Base-by-base conservation (phyloP, 2,888 invertebrate species). In the Hedya salicella region DNA sequence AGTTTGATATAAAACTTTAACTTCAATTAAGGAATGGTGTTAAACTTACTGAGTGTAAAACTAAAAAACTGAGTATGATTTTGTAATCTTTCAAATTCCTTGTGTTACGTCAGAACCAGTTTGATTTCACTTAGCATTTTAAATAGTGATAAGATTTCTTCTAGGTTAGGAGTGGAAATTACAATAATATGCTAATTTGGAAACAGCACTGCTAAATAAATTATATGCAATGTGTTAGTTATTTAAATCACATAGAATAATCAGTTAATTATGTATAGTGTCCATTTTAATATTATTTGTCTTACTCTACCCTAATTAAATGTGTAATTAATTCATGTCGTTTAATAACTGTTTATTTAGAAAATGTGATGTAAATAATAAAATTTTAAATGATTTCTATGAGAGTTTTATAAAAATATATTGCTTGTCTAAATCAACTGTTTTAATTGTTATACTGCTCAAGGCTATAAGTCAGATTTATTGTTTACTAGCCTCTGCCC, bases 1-100 rank as follows among this genome's bases (percentile, higher is more conserved):
- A 50, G n/a, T 42, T 25, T 59, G 65, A 52, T 52, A 56, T 39
- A 40, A 49, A 52, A 53, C 14, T 36, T 17, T 46, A 25, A 52
- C 36, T 46, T 32, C 3, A 44, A 49, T 32, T 44, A 36, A 14
- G 56, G 13, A 19, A 50, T 54, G 36, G 17, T 21, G 32, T 44
- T 16, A 50, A 25, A 48, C 36, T 50, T 64, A 3, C 32, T 13
- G 46, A n/a, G 19, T 30, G 32, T 13, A n/a, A 39, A 14, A 32
- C 5, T 25, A 1, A 11, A 52, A n/a, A 3, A 11, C 40, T 11
- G 3, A 3, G 44, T 32, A 16, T 30, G 49, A 42, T 56, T 56
- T 56, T 30, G 42, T 13, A 30, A 44, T 56, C 25, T 19, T 25
- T 21, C 21, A 25, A 11, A 14, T 54, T 14, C 9, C 40, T 25